These are phyloP conservation scores for Actinernus sp. DNA, from an alignment of 92 coral and sea anemone genomes.

Conservation along the genomic window DNA sequence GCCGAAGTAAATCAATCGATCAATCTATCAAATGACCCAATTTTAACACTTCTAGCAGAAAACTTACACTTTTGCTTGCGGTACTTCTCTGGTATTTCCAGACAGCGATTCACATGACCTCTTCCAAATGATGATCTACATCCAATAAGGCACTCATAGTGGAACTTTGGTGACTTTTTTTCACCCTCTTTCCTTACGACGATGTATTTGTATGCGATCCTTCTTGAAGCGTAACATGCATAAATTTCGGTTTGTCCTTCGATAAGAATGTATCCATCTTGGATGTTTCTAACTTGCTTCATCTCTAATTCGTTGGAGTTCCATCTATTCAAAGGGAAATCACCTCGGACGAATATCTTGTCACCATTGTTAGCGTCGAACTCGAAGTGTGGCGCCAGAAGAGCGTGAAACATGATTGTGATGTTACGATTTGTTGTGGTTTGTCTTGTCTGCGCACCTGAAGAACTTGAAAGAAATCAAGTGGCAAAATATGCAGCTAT, in stretches of 20 bases:
- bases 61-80: slow-evolving; percentile 24
- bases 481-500: too few relatives aligned
- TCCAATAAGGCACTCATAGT: slow-evolving; percentile 27
- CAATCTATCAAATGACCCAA: too few relatives aligned
- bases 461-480: too few relatives aligned
- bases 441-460: too few relatives aligned
- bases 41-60: too few relatives aligned
- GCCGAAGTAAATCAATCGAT: too few relatives aligned
- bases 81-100: slow-evolving; percentile 22
- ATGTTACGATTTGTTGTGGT: slow-evolving; percentile 10
- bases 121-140: not conserved
- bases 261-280: slow-evolving; percentile 13
- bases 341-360: slow-evolving; percentile 45
- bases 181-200: slow-evolving; percentile 16
- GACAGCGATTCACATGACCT: slow-evolving; percentile 28
- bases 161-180: slow-evolving; percentile 10
- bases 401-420: slow-evolving; percentile 61
- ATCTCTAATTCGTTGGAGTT: slow-evolving; percentile 25
- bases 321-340: slow-evolving; percentile 24
- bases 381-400: slow-evolving; percentile 63
- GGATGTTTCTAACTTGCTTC: slow-evolving; percentile 18
- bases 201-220: slow-evolving; percentile 44
- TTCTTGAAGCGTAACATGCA: not conserved
- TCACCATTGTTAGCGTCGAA: slow-evolving; percentile 37
- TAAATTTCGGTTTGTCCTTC: slow-evolving; percentile 18